Conservation (phyloP, 2,113 vertebrate genomes). For the Tetrax tetrax region DNA sequence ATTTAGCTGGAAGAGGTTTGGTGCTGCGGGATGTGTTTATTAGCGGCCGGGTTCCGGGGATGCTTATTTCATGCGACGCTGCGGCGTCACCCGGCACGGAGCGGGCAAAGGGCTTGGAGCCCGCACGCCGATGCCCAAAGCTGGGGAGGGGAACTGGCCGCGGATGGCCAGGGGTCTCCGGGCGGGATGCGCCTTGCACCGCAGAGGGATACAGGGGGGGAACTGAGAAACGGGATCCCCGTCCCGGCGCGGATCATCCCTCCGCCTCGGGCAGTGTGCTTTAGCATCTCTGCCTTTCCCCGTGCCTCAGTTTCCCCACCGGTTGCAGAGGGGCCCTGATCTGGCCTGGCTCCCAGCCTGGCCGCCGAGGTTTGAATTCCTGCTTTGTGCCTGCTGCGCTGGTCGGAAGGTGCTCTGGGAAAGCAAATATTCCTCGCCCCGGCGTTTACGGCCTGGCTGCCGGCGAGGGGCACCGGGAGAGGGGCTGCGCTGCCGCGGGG, state of each 20-base stretch:
- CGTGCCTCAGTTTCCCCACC: slow-evolving; percentile 42
- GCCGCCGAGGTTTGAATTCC: slow-evolving; percentile 24
- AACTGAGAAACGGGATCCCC: not conserved
- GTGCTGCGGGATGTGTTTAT: not conserved
- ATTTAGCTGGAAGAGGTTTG: not conserved
- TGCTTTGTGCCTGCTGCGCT: slow-evolving; percentile 33
- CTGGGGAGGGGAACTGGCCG: not conserved
- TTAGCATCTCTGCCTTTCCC: not conserved
- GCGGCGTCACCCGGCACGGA: not conserved
- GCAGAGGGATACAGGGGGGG: not conserved
- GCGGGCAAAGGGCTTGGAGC: not conserved
- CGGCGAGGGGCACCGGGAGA: slow-evolving; percentile 38
- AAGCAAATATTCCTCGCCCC: slow-evolving; percentile 49
- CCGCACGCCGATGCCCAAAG: not conserved
- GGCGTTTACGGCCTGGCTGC: not conserved
- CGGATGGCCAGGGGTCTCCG: accelerated
- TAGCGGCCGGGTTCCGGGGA: not conserved
- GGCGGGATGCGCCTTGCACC: not conserved
- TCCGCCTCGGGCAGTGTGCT: accelerated
- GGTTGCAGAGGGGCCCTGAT: not conserved
- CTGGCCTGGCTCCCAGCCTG: slow-evolving; percentile 48
- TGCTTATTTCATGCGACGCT: not conserved
- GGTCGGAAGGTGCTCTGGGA: slow-evolving; percentile 54
- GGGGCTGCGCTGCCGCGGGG: not conserved
- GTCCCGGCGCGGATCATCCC: not conserved